Evolutionary conservation across 1,140 invertebrate species (phyloP).

Genomic region (Laupala kohalensis): DNA sequence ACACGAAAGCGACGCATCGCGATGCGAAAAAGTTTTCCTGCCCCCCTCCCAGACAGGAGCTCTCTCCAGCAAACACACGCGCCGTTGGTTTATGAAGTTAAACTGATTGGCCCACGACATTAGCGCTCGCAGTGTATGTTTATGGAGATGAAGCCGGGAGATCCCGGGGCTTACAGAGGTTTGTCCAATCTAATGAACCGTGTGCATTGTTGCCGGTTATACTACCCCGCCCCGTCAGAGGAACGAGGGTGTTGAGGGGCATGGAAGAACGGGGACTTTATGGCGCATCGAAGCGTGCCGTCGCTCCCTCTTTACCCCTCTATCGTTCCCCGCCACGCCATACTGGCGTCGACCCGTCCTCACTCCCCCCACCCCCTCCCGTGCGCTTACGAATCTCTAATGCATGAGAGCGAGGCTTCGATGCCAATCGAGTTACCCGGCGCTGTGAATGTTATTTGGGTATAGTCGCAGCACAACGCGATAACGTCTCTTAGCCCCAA

Average conservation of each 20-base stretch:
- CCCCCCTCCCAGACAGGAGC: no score
- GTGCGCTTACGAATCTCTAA: neutral
- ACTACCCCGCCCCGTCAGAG: neutral
- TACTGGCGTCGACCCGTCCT: neutral
- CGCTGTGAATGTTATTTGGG: neutral
- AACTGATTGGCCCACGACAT: conserved; percentile 7
- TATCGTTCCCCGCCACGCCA: no score
- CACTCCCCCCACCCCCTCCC: neutral
- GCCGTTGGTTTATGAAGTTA: conserved; percentile 10
- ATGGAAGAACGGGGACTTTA: neutral
- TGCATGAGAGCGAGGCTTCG: conserved; percentile 1
- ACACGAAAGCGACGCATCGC: neutral
- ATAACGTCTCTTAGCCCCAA: neutral
- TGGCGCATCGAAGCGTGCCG: neutral
- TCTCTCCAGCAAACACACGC: conserved; percentile 1
- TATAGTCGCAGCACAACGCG: neutral
- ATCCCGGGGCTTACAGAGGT: neutral
- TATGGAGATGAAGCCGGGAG: conserved; percentile 10
- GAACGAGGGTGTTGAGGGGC: no score
- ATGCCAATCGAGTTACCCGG: neutral
- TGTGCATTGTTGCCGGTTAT: conserved; percentile 4
- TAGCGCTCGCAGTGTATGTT: conserved; percentile 5
- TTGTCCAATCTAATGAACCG: conserved; percentile 11
- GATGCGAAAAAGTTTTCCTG: neutral
- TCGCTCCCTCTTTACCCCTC: no score